A percentile compares a stretch with the other conserved stretches of the same genome.
These are phyloP conservation scores for Mactra quadrangularis DNA, from an alignment of 1,140 invertebrate genomes.

Conservation along the genomic window DNA sequence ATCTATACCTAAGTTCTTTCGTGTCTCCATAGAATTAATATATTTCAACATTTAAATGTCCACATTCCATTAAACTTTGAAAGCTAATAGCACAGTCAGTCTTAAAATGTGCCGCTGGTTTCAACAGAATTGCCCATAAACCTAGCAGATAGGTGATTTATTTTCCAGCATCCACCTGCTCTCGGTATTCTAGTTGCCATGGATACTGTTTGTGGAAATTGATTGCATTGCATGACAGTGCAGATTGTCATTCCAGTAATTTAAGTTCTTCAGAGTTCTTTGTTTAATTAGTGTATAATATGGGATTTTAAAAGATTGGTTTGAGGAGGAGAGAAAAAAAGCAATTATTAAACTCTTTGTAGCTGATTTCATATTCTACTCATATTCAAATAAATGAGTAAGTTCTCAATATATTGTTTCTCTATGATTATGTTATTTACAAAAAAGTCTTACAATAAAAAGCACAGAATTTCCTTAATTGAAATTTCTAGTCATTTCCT, in stretches of 20 bases:
- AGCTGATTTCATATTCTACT: no score
- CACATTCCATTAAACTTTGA: not conserved
- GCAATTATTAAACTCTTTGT: not conserved
- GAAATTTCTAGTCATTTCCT: no score
- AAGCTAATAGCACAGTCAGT: not conserved
- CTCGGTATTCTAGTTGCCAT: constrained; percentile 30
- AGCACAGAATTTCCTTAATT: no score
- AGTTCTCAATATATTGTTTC: no score
- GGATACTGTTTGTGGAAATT: constrained; percentile 52
- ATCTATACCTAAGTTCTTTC: no score
- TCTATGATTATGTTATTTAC: no score
- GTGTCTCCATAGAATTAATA: no score
- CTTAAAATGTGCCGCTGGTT: no score
- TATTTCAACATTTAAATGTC: no score
- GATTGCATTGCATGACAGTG: constrained; percentile 41
- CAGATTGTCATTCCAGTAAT: constrained; percentile 29
- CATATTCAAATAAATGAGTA: no score
- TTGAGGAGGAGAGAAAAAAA: constrained; percentile 6
- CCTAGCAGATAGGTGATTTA: constrained; percentile 28
- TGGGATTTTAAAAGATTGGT: not conserved
- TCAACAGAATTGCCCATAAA: constrained; percentile 13
- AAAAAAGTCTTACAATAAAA: no score
- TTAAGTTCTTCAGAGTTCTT: constrained; percentile 18
- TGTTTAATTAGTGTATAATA: constrained; percentile 54
- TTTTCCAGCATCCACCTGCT: constrained; percentile 28